Evolutionary conservation across 1,140 invertebrate genomes (phyloP), one percentile per base, ranked within the genome.

Genomic region (Drosophila murphyi): DNA sequence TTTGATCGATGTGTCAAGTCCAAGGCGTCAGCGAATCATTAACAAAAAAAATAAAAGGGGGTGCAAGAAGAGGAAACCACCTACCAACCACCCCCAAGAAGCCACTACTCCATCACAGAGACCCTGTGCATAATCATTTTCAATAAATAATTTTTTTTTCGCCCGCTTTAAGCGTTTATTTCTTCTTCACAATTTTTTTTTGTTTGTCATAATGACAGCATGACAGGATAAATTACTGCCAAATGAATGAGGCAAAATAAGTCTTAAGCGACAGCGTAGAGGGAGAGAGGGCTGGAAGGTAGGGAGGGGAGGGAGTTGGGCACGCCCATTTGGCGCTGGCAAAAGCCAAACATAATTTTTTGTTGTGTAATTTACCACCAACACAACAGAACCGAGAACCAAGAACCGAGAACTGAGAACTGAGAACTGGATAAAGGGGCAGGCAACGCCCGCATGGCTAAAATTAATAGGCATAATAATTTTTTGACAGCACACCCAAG

Each of bases 391-490:
- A 20, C 20, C 20, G 20, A 20, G 20, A 41, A 43, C 39, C 4
- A 43, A 10, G n/a, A 43, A n/a, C 3, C 7, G 7, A 20, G 7
- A 8, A 39, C 37, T 39, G 37, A 12, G 48, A 8, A 39, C 37
- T 39, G 37, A 12, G 48, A 50, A 51, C 37, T 56, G 55, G 54
- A 57, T 51, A 48, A 72, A 60, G 62, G 35, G 71, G 69, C 37
- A 55, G 72, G 72, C 57, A 70, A 77, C 75, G 81, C 74, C 81
- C 77, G 85, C 85, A 86, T 81, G 81, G 79, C 63, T 90, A 82
- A 92, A 92, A 92, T 92, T 92, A 92, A 92, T 92, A 92, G 90
- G 90, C 90, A 92, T 92, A 92, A 92, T 92, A 92, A 92, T 92
- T 92, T 92, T 92, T 91, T 92, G 90, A 92, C 90, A 92, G 90